Base-by-base conservation (phyloP, 2,797 vertebrate species). In the Molossus alvarezi region DNA sequence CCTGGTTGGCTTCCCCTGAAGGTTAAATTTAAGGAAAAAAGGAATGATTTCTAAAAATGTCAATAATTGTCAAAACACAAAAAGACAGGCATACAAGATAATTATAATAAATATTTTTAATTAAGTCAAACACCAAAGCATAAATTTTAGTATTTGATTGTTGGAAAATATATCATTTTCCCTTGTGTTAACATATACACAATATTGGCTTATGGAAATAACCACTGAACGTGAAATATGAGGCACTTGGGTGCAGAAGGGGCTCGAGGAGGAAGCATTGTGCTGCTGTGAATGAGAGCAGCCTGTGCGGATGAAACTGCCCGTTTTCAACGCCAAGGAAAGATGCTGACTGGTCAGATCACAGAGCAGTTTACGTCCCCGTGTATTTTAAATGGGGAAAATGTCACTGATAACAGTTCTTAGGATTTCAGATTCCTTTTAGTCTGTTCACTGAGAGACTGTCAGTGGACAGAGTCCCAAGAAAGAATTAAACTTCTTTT, bases 161-260 rank as follows among this genome's bases (percentile, higher is more conserved):
- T 33, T 90, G 48, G 58, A 92, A 96, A 97, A 72, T n/a, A 76
- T 11, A 65, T 20, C 55, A 45, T 71, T 79, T 41, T 9, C 15
- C 37, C 53, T 73, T 72, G 10, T 67, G 25, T 89, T 73, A 92
- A 90, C 58, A 65, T n/a, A 95, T 93, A 45, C 14, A 67, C 17
- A 33, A 90, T 90, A 76, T 37, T 86, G 86, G 84, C 64, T 88
- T 73, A 60, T 45, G 9, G 25, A 85, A 95, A 84, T 23, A 80
- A 1, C 10, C 69, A 84, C 6, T 86, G 83, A 33, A 51, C 82
- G 65, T 27, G n/a, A 83, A 79, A 23, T 57, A 27, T 86, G 45
- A 97, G 97, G 97, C 97, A 98, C 97, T 97, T 96, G 81, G 73
- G 94, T 91, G 65, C 65, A 84, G 72, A 79, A 89, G 65, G 37